Conservation (phyloP, 2,113 vertebrate genomes). For the Periophthalmodon schlosseri region DNA sequence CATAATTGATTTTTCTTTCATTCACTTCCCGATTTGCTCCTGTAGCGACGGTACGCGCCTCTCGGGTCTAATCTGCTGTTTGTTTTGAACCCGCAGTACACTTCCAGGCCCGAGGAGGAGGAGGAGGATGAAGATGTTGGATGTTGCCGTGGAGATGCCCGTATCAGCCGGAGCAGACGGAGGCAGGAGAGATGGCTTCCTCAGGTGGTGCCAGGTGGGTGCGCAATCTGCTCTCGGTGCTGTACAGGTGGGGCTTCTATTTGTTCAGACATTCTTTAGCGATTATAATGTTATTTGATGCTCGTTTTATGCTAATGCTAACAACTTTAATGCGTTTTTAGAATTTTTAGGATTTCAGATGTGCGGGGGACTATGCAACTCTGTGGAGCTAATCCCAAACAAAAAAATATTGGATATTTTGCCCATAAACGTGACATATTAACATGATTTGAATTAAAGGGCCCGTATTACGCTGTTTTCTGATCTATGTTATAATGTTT, state of each 20-base stretch:
- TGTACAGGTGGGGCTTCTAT: not conserved
- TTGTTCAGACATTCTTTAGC: not conserved
- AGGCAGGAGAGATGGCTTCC: constrained; percentile 15
- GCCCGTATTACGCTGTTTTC: too few species aligned
- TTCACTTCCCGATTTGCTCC: constrained; percentile 64
- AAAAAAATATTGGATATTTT: too few species aligned
- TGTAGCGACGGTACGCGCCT: constrained; percentile 57
- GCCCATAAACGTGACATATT: too few species aligned
- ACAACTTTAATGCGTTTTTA: not conserved
- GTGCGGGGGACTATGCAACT: too few species aligned
- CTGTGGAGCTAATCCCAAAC: too few species aligned
- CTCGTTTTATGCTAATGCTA: not conserved
- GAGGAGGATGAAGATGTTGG: constrained; percentile 6
- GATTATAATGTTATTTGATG: not conserved
- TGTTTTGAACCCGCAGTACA: constrained; percentile 50
- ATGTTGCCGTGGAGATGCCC: constrained; percentile 27
- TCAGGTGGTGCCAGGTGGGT: constrained; percentile 6
- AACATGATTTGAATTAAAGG: too few species aligned
- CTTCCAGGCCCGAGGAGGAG: constrained; percentile 34
- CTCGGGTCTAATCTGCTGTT: constrained; percentile 55
- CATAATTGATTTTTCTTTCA: constrained; percentile 73
- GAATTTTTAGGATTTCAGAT: not conserved
- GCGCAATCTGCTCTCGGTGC: not conserved
- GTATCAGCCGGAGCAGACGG: constrained; percentile 29
- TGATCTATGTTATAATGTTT: too few species aligned